Percentiles rank a stretch among this genome's conserved stretches.
Conservation (phyloP, 2,113 vertebrate species). For the Plecotus auritus region DNA sequence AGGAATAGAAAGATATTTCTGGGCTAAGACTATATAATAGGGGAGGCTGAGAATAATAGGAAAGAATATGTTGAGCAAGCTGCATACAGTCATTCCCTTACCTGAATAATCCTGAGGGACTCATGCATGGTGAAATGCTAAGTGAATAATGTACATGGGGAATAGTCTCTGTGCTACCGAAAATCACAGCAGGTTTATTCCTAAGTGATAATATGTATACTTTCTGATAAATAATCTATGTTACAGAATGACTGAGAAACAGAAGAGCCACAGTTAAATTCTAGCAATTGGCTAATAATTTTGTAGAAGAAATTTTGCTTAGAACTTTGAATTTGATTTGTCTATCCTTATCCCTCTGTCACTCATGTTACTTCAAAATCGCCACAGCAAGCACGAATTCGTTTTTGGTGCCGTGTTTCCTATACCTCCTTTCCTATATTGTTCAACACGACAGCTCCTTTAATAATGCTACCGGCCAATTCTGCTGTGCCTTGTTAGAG, state of each 20-base stretch:
- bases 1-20: background rate
- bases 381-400: background rate
- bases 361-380: background rate
- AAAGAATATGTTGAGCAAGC: background rate
- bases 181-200: background rate
- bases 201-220: background rate
- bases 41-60: background rate
- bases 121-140: background rate
- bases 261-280: background rate
- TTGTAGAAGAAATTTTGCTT: background rate
- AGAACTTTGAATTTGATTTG: background rate
- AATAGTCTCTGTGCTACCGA: background rate
- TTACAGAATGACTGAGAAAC: background rate
- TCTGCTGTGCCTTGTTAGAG: background rate
- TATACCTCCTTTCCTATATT: background rate
- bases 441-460: background rate
- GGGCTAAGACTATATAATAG: background rate
- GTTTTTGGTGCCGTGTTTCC: background rate
- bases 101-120: background rate
- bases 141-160: background rate
- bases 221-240: background rate
- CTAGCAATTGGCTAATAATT: background rate
- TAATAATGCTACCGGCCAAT: background rate
- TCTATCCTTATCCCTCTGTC: background rate
- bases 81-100: background rate